Base-by-base conservation (phyloP, 2,113 vertebrate species). In the Calypte anna region DNA sequence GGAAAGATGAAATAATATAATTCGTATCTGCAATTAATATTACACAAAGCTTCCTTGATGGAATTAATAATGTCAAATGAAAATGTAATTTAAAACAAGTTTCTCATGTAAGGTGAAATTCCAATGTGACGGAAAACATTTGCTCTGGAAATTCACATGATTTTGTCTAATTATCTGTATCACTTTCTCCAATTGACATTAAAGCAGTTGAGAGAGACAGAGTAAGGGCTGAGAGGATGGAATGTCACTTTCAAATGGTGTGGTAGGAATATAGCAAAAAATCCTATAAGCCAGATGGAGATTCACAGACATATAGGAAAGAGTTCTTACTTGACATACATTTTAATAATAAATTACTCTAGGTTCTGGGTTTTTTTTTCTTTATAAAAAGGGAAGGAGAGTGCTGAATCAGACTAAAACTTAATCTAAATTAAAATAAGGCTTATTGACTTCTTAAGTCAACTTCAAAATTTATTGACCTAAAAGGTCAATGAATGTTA, bases 21-120 rank as follows among this genome's bases (percentile, higher is more conserved):
- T 85, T 97, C 93, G 93, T 96, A 96, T 95, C 94, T 91, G 91
- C 92, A 98, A 98, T 98, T 97, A 97, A 94, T 97, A 97, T 96
- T 95, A 97, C 93, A 96, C 92, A 96, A 96, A 97, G 94, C 76
- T 97, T 98, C 91, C 96, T 94, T 97, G 95, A 96, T 96, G 92
- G 97, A 98, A 98, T 97, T 97, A 98, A 97, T 97, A 98, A 96
- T 91, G 96, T 96, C 93, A 96, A 88, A 94, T 96, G 76, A 90
- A 97, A 98, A 97, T 96, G 94, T 97, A 97, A 97, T 97, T 97
- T 97, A 97, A 97, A 94, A 79, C 83, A 97, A 97, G 97, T 96
- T 96, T 97, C 92, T 98, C 96, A 90, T 95, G 94, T 97, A 96
- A 94, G 96, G 95, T 97, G 95, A 97, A 95, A 96, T 97, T 97